phyloP scores from a whole-genome alignment of 2,888 invertebrate genomes.

The Drosophila affinis region DNA sequence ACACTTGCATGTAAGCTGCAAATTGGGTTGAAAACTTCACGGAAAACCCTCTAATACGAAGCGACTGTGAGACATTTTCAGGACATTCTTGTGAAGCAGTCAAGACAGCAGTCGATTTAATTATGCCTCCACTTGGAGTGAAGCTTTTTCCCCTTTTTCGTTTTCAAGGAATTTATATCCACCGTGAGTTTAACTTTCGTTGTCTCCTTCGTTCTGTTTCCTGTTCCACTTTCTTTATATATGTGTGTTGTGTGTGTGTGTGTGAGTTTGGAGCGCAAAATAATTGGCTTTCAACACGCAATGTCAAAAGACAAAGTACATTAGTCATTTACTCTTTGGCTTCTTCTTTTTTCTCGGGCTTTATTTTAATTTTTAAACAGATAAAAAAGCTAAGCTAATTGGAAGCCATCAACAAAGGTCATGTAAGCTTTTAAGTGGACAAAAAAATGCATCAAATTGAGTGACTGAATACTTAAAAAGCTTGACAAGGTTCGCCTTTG shows the following conservation, averaged over 20 bases:
- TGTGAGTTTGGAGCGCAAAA: slow-evolving; percentile 25
- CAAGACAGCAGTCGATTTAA: slow-evolving; percentile 60
- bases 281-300: slow-evolving; percentile 72
- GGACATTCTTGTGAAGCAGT: slow-evolving; percentile 46
- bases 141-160: slow-evolving; percentile 24
- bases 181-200: slow-evolving; percentile 39
- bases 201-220: slow-evolving; percentile 44
- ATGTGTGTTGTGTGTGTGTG: slow-evolving; percentile 13
- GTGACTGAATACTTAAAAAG: neutral
- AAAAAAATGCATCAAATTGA: neutral
- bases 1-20: slow-evolving; percentile 55
- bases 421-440: neutral
- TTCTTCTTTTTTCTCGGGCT: slow-evolving; percentile 14
- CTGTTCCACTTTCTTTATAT: slow-evolving; percentile 43
- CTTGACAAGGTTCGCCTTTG: neutral
- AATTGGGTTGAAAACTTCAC: slow-evolving; percentile 64
- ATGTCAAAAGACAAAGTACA: slow-evolving; percentile 38
- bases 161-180: slow-evolving; percentile 39
- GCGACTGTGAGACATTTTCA: slow-evolving; percentile 36
- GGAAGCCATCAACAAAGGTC: slow-evolving; percentile 33
- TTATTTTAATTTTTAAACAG: slow-evolving; percentile 59
- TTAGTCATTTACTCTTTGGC: slow-evolving; percentile 17
- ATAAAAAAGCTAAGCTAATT: slow-evolving; percentile 36
- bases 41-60: slow-evolving; percentile 17
- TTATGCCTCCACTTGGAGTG: slow-evolving; percentile 59